Evolutionary conservation across 2,888 invertebrate species (phyloP), one percentile per base, ranked within the genome.

Genomic region (Conistra vaccinii): DNA sequence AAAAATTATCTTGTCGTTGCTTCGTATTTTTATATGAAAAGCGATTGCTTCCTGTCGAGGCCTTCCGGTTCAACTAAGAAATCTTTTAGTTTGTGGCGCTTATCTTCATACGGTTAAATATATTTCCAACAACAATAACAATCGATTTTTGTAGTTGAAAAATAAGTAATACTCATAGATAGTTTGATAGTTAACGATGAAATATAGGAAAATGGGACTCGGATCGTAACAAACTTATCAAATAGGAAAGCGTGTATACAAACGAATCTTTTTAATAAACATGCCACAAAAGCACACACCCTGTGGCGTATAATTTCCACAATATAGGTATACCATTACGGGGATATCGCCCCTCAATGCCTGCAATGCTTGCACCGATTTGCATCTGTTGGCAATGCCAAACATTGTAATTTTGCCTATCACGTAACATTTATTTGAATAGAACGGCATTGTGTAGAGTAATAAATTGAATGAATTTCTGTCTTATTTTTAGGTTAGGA

Each of bases 321-420:
- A 51, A 73, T 42, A 51, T 23, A n/a, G n/a, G n/a, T n/a, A 17
- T 29, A n/a, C n/a, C 51, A 35, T n/a, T 63, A 51, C 17, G 53
- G 1, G 39, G 14, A 42, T 58, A 72, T 72, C 20, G 32, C 10
- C 32, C 23, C 32, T 51, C 48, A 14, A 51, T n/a, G 35, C 10
- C 60, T 42, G 32, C 78, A 51, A 7, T 5, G 48, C 17, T 72
- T 42, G 73, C 17, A 42, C 20, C 32, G 20, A 79, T 79, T 79
- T 51, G 55, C 55, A 58, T 73, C 26, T 42, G 32, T 26, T 63
- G 2, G 32, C 32, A 53, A 35, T 48, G 5, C 20, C 26, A 60
- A 14, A 51, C 48, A 32, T 23, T 72, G 32, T 32, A 4, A 48
- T 55, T 17, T n/a, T 26, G n/a, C n/a, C 60, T n/a, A 60, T 20